These are phyloP conservation scores for Eclectus roratus DNA, from an alignment of 2,113 vertebrate genomes.

Conservation along the genomic window DNA sequence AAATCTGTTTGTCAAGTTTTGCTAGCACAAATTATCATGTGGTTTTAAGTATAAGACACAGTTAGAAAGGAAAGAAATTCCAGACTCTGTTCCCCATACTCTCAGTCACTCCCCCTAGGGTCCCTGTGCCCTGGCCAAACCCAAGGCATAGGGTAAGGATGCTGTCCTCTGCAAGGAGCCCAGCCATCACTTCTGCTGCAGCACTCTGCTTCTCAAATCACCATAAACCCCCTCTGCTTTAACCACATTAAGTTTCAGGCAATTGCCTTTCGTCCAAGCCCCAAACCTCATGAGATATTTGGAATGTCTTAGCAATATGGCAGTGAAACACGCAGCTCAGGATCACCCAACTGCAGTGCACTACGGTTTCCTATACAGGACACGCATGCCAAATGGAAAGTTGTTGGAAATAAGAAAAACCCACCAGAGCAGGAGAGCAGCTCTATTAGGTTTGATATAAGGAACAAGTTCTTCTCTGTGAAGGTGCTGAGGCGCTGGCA, in stretches of 20 bases:
- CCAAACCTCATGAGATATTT: not conserved
- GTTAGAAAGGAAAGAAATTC: not conserved
- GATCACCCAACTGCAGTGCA: fast-evolving
- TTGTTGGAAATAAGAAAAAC: not conserved
- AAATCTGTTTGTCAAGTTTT: not conserved
- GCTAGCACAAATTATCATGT: not conserved
- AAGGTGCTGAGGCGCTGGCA: not conserved
- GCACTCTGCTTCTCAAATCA: not conserved
- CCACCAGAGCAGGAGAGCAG: not conserved
- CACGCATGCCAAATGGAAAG: fast-evolving
- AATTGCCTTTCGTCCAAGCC: not conserved
- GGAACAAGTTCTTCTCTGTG: not conserved
- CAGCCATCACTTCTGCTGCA: not conserved
- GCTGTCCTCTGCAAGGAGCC: not conserved
- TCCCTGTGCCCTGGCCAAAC: not conserved
- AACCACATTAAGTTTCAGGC: not conserved
- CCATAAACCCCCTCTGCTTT: not conserved
- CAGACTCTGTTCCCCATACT: not conserved
- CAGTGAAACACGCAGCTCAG: fast-evolving
- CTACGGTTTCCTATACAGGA: fast-evolving
- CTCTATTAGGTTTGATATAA: not conserved
- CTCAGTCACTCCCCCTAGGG: not conserved
- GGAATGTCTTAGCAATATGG: not conserved
- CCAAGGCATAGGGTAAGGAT: not conserved
- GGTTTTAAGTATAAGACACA: not conserved